These are phyloP conservation scores for Clepsis dumicolana DNA, from an alignment of 2,888 invertebrate species.

Conservation along the genomic window DNA sequence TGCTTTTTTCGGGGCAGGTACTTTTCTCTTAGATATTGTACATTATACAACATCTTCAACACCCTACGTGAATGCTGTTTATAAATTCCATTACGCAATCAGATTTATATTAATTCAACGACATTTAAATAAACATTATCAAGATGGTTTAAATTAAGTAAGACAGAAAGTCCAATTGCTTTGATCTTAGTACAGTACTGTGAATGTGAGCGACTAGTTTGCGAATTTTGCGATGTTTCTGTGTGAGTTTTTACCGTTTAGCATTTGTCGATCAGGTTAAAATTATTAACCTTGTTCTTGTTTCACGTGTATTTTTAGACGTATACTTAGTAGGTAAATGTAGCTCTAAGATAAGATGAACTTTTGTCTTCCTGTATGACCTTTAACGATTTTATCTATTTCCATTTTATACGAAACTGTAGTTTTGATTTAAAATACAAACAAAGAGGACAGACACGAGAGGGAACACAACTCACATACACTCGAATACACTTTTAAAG, in stretches of 20 bases:
- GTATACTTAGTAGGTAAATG: no score
- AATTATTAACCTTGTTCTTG: no score
- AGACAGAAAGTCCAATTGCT: neutral
- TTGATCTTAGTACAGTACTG: neutral
- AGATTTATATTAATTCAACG: slow-evolving; percentile 21
- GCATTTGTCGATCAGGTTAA: no score
- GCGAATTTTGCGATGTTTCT: neutral
- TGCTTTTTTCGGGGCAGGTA: neutral
- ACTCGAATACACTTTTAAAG: neutral
- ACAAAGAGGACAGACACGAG: no score
- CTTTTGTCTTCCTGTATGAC: no score
- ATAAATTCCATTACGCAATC: slow-evolving; percentile 24
- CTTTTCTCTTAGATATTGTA: slow-evolving; percentile 21
- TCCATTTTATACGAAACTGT: no score
- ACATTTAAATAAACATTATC: slow-evolving; percentile 26
- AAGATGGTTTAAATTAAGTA: no score
- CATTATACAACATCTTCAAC: slow-evolving; percentile 16
- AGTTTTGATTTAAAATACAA: no score
- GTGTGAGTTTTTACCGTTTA: neutral
- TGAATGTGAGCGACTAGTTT: neutral
- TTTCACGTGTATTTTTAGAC: no score
- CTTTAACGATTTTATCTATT: no score
- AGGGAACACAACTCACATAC: no score
- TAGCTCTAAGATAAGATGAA: no score
- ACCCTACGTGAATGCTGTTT: neutral